A percentile compares a stretch with the other conserved stretches of the same genome.
Evolutionary conservation across 2,113 vertebrate species (phyloP).

Genomic region (Panthera tigris): DNA sequence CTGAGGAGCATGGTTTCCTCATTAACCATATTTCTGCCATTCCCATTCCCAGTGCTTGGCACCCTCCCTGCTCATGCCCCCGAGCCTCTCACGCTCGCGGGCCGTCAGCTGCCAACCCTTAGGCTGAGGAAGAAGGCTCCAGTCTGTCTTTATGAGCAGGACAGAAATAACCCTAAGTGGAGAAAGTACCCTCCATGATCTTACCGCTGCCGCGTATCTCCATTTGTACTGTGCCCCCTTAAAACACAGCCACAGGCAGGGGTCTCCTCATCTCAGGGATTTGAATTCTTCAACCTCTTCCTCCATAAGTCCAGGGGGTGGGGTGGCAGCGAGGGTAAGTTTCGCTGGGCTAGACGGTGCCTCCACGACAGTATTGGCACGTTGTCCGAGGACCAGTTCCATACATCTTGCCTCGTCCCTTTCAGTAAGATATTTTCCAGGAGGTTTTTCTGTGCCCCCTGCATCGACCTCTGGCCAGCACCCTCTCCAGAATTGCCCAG

Average conservation of each 20-base stretch:
- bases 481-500: background rate
- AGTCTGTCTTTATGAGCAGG: background rate
- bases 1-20: background rate
- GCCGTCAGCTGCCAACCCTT: background rate
- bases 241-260: background rate
- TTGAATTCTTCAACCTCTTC: background rate
- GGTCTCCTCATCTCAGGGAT: background rate
- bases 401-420: too few species aligned
- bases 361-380: accelerated
- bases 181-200: background rate
- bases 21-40: background rate
- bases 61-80: background rate
- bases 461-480: background rate
- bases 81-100: accelerated
- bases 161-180: background rate
- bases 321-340: background rate
- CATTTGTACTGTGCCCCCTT: background rate
- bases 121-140: too few species aligned
- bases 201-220: accelerated
- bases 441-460: background rate
- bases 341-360: background rate
- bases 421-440: background rate
- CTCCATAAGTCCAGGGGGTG: background rate
- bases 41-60: background rate
- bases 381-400: accelerated